Base-by-base conservation (phyloP, 2,797 vertebrate genomes). In the Lophius americanus region DNA sequence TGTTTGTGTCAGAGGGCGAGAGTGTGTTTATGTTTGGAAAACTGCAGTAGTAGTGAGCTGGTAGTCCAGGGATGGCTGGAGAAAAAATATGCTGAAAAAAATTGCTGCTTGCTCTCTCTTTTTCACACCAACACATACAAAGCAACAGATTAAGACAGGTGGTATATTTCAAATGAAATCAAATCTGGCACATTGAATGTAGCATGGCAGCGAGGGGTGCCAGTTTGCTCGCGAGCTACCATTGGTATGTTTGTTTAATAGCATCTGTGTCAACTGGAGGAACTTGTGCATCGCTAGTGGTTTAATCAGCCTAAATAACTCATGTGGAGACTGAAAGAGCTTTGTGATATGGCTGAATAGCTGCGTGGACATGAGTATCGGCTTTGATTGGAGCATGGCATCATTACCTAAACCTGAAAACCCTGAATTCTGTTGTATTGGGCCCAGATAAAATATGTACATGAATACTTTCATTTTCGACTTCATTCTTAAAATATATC, bases 11-110 rank as follows among this genome's bases (percentile, higher is more conserved):
- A 75, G 72, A 68, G 74, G 62, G 74, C 33, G 60, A 70, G 73
- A 71, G 70, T 74, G 82, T 77, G 75, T 67, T 67, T 75, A n/a
- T 85, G 64, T 86, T 69, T 82, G 64, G 44, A 64, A 65, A 82
- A 80, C 58, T 74, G 77, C 70, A 62, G 78, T 23, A 74, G 73
- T 53, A 57, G 75, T 7, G 39, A 77, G 73, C 55, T 60, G 56
- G 68, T 67, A 66, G 62, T 75, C 61, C 73, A 9, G 52, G 77
- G 69, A 77, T 49, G 69, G 52, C 69, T 81, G 79, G 66, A 62
- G 78, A 79, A 75, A 60, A 82, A 74, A 64, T 23, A 23, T 58
- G 51, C 43, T 69, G 65, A 67, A 80, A 82, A 73, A 42, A 62
- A 8, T 46, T 39, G 44, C 47, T 14, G 7, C 73, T 77, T 37